Evolutionary conservation across 2,113 vertebrate genomes (phyloP).

Genomic region (Mormyrus lacerda): DNA sequence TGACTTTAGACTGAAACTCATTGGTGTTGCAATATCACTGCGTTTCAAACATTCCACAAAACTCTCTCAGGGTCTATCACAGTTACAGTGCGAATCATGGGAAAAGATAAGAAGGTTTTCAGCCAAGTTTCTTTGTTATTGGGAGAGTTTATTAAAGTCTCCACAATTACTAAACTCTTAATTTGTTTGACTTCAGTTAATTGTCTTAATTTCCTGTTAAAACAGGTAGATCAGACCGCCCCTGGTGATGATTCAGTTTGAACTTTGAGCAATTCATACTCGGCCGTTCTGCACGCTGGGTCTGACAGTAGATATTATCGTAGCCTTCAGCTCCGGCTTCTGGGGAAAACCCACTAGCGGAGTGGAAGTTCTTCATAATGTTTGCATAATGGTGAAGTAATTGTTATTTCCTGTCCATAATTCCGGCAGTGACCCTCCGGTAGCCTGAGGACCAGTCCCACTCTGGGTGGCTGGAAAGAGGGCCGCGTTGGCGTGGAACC

Average conservation of each 20-base stretch:
- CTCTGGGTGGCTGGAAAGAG: constrained; percentile 15
- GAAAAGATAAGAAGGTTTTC: constrained; percentile 10
- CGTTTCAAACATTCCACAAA: constrained; percentile 2
- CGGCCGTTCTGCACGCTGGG: not conserved
- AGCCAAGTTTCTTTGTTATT: constrained; percentile 14
- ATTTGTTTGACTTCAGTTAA: constrained; percentile 9
- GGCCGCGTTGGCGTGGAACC: too few species aligned
- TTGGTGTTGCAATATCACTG: not conserved
- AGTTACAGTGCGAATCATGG: constrained; percentile 1
- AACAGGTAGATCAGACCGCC: constrained; percentile 10
- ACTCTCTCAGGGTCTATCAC: not conserved
- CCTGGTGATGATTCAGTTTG: constrained; percentile 11
- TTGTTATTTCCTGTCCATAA: constrained; percentile 15
- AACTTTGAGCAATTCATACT: constrained; percentile 10
- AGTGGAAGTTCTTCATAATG: not conserved
- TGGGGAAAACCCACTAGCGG: not conserved
- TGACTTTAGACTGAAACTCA: not conserved
- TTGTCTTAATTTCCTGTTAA: constrained; percentile 25
- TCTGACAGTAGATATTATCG: constrained; percentile 19
- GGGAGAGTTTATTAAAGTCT: not conserved
- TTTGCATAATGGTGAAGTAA: constrained; percentile 20
- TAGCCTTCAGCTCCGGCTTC: not conserved
- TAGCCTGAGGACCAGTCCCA: constrained; percentile 7
- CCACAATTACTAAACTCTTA: not conserved
- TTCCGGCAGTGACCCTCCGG: constrained; percentile 7